phyloP scores from a whole-genome alignment of 1,140 invertebrate genomes.

The Psilanteris sp. region DNA sequence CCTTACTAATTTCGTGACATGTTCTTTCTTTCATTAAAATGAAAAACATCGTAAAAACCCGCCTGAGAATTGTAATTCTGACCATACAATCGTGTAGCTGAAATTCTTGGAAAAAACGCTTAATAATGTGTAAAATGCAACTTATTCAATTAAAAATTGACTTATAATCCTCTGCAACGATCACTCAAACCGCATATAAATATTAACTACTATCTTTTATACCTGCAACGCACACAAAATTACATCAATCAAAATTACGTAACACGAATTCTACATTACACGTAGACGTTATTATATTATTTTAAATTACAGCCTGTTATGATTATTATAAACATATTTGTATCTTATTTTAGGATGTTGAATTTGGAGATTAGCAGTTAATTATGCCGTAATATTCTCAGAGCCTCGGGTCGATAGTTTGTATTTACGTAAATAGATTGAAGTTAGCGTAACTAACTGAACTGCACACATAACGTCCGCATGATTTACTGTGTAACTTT shows the following conservation, averaged over 20 bases:
- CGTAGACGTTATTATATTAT: no score
- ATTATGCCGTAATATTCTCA: slow-evolving; percentile 51
- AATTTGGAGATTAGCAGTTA: slow-evolving; percentile 50
- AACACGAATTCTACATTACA: no score
- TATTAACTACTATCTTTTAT: no score
- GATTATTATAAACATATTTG: no score
- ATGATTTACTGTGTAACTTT: slow-evolving; percentile 35
- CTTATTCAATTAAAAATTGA: no score
- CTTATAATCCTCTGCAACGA: no score
- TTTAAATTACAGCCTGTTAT: no score
- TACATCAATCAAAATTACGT: no score
- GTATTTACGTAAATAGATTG: slow-evolving; percentile 63
- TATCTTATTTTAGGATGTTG: slow-evolving; percentile 55
- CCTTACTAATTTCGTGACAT: slow-evolving; percentile 39
- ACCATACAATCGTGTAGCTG: slow-evolving; percentile 7
- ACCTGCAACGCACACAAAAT: no score
- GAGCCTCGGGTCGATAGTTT: slow-evolving; percentile 47
- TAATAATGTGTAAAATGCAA: no score
- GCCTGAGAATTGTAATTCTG: slow-evolving; percentile 55
- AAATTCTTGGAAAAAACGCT: slow-evolving; percentile 14
- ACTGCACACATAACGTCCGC: slow-evolving; percentile 23
- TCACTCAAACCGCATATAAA: no score
- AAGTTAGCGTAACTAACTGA: slow-evolving; percentile 54
- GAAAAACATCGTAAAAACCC: slow-evolving; percentile 23
- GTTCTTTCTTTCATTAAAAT: slow-evolving; percentile 7